Evolutionary conservation across 2,888 invertebrate genomes (phyloP), one percentile per base, ranked within the genome.

Genomic region (Mesoligia furuncula): DNA sequence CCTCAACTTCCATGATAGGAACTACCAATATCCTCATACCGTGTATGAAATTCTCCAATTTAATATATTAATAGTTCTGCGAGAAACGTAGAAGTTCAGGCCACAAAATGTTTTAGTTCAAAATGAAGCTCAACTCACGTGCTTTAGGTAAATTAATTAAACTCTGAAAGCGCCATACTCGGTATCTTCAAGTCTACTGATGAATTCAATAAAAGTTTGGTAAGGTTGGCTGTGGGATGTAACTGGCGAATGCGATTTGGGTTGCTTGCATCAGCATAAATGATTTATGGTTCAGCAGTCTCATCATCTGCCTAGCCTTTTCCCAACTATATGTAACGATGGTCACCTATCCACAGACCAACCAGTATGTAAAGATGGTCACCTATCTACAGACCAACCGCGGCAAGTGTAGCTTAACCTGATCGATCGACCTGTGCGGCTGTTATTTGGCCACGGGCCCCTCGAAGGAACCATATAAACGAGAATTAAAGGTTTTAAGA

Each of bases 181-280:
- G 75, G 74, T 79, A 75, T 80, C 82, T 83, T 77, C 82, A 77
- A 79, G 82, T 84, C 57, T 79, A 70, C 79, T 83, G 81, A 82
- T 81, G 79, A 89, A 89, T 89, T 86, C 76, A 88, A 86, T 89
- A 89, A 89, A 89, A 88, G 81, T 88, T 89, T 84, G 51, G 62
- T 59, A 69, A 20, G 13, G 17, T 36, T 51, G 57, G 11, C 15
- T 73, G 13, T 24, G 17, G 31, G 17, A 51, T 72, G 66, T 85
- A 81, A 77, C 73, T 66, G 36, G 48, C 70, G 17, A 72, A 39
- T 73, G 72, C 79, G 42, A 80, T 79, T 79, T n/a, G 13, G 11
- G 8, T 71, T 76, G 79, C n/a, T 73, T 39, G 62, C 11, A 24
- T 36, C 36, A 62, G 62, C 20, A 36, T 9, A 31, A 8, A 20